Evolutionary conservation across 35 echinoderm and acorn worm genomes (phyloP).

Genomic region (Strongylocentrotus purpuratus): DNA sequence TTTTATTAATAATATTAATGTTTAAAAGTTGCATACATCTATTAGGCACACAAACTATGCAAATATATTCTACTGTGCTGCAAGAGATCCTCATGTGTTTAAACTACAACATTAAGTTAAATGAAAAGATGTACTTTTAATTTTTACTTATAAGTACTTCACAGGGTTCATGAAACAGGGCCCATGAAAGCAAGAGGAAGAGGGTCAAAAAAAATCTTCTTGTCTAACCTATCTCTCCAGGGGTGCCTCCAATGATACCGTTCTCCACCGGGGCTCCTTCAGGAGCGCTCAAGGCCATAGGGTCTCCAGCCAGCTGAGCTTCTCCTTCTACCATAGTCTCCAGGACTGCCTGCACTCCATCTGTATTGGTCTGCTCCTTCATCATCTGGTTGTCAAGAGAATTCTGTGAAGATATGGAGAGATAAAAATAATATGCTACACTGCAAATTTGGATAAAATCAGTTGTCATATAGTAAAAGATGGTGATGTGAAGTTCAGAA

Average conservation of each 20-base stretch:
- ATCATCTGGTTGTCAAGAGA: constrained; percentile 74
- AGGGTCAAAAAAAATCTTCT: neutral
- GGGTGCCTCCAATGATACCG: constrained; percentile 22
- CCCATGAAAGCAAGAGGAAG: neutral
- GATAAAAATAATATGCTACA: neutral
- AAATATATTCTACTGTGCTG: neutral
- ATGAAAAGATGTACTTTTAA: no score
- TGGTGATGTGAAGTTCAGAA: no score
- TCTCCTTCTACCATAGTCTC: constrained; percentile 76
- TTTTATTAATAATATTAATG: no score
- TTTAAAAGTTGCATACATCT: no score
- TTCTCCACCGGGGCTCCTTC: constrained; percentile 49
- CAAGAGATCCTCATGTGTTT: no score
- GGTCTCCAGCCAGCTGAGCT: constrained; percentile 83
- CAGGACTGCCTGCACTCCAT: constrained; percentile 58
- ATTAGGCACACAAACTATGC: no score
- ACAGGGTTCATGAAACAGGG: no score
- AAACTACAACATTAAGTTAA: no score
- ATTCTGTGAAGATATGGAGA: constrained; percentile 56
- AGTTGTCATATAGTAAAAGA: no score
- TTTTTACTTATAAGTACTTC: no score
- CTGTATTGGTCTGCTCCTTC: constrained; percentile 61
- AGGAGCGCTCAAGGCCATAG: constrained; percentile 66
- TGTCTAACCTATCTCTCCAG: constrained; percentile 34
- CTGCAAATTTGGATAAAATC: no score